Evolutionary conservation across 2,113 vertebrate species (phyloP), one percentile per base, ranked within the genome.

Genomic region (Brachyistius frenatus): DNA sequence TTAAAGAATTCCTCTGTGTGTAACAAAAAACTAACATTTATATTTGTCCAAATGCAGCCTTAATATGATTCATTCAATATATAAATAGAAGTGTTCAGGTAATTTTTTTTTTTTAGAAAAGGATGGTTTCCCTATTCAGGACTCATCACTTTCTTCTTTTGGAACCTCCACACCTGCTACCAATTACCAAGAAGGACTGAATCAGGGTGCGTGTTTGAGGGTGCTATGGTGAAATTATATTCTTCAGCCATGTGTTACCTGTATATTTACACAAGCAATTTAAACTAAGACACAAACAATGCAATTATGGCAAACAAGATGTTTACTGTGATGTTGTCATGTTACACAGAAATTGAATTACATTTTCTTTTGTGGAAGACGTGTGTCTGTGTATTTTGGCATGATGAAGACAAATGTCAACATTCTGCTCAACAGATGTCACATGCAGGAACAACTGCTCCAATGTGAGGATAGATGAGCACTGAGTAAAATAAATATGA

Each of bases 111-210:
- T 53, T 41, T 13, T 2, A 47, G 13, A 50, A 44, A 50, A 36
- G 23, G 5, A 58, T 72, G n/a, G 66, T 10, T 56, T 66, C 54
- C 14, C 41, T 78, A 75, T 60, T 76, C 41, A 32, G 41, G 31
- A 37, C 8, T 73, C 57, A 56, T 57, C 57, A 46, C 35, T 86
- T 81, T 86, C 71, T 76, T 79, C 67, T 86, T 80, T 62, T 60
- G 44, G 62, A 67, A 13, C 9, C 30, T 64, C 32, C 23, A 61
- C 73, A 85, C 61, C 84, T 80, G 67, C 86, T 65, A 66, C 63
- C 9, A 76, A 85, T 76, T 86, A 76, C 52, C 54, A 66, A 83
- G 36, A 87, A 57, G 41, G 60, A 70, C 66, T 66, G 52, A 81
- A 81, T 76, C 50, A 65, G 50, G 76, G 39, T 70, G 49, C 63